phyloP scores from a whole-genome alignment of 2,797 vertebrate genomes.

The Linurgus olivaceus region DNA sequence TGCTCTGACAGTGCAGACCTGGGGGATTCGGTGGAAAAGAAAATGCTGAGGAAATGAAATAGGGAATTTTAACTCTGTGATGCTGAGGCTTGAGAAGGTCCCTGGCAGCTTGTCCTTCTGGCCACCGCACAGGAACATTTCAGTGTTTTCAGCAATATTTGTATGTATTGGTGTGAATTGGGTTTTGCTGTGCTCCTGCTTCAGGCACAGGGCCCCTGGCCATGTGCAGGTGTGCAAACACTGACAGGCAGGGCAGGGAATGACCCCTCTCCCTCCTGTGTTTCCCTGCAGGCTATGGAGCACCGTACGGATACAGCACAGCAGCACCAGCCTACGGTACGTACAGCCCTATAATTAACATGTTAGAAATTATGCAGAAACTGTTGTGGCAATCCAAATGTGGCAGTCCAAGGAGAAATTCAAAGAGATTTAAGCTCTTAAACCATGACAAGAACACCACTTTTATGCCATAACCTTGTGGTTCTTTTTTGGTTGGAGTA shows the following conservation, averaged over 20 bases:
- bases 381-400: constrained; percentile 46
- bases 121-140: fast-evolving
- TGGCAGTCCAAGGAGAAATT: constrained; percentile 62
- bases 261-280: not conserved
- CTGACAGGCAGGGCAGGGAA: not conserved
- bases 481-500: constrained; percentile 86
- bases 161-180: not conserved
- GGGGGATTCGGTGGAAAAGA: not conserved
- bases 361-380: not conserved
- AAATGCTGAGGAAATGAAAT: not conserved
- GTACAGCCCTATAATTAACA: constrained; percentile 70
- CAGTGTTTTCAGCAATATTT: not conserved
- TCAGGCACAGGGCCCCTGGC: not conserved
- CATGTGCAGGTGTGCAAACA: not conserved
- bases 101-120: not conserved
- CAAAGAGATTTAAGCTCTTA: constrained; percentile 55
- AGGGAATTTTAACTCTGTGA: not conserved
- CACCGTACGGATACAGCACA: constrained; percentile 93
- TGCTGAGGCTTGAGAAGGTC: not conserved
- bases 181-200: not conserved
- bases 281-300: constrained; percentile 86
- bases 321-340: constrained; percentile 96
- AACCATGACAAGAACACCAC: constrained; percentile 62
- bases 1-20: not conserved
- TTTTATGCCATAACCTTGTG: constrained; percentile 83